Percentiles rank a stretch among this genome's conserved stretches.
Evolutionary conservation across 2,888 invertebrate species (phyloP).

Genomic region (Plagodis pulveraria): DNA sequence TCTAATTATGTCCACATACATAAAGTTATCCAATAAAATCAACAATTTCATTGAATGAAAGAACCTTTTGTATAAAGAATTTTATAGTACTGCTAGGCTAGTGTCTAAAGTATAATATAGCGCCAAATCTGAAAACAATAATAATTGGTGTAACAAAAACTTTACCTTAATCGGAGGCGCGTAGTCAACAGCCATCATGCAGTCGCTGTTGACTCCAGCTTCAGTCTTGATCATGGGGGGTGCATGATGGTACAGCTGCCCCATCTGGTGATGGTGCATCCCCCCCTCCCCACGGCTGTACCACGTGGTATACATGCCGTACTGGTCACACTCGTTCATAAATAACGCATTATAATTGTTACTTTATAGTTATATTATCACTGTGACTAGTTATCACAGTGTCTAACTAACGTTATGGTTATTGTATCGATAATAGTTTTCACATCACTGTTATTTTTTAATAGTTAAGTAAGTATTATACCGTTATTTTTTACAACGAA

Average conservation of each 20-base stretch:
- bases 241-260: constrained; percentile 82
- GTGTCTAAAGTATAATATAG: too few species aligned
- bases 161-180: constrained; percentile 87
- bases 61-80: too few species aligned
- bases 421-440: not conserved
- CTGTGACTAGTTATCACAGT: constrained; percentile 21
- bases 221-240: constrained; percentile 86
- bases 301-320: constrained; percentile 84
- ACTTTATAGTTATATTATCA: constrained; percentile 6
- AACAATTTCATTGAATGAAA: too few species aligned
- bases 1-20: too few species aligned
- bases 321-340: constrained; percentile 78
- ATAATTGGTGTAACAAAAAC: constrained; percentile 14
- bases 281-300: constrained; percentile 81
- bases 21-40: too few species aligned
- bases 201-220: constrained; percentile 86
- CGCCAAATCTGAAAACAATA: too few species aligned
- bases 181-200: constrained; percentile 88
- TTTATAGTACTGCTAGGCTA: too few species aligned
- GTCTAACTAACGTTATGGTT: not conserved
- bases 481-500: not conserved
- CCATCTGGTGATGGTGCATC: constrained; percentile 83
- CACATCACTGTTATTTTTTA: constrained; percentile 8
- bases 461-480: not conserved
- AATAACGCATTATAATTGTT: constrained; percentile 57